These are phyloP conservation scores for Ctena decussata DNA, from an alignment of 2,888 invertebrate genomes.

Conservation along the genomic window DNA sequence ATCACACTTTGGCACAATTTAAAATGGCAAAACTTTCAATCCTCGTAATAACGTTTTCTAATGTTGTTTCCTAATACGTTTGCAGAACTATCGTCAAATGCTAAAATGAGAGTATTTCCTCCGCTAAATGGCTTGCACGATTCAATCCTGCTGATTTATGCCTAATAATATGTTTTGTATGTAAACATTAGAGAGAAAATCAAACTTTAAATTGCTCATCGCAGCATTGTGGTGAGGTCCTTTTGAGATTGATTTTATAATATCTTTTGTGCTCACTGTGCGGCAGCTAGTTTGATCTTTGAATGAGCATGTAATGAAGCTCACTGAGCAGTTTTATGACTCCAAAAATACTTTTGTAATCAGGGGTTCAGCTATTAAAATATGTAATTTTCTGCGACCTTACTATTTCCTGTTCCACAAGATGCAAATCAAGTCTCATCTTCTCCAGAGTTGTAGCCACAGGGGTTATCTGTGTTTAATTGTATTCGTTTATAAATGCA, in stretches of 20 bases:
- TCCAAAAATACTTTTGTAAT: no score
- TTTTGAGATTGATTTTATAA: neutral
- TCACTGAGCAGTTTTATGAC: no score
- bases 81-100: neutral
- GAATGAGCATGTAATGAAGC: neutral
- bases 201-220: slow-evolving; percentile 14
- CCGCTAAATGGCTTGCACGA: neutral
- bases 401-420: no score
- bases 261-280: neutral
- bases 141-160: slow-evolving; percentile 4
- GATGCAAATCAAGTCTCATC: no score
- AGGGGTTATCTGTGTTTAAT: no score
- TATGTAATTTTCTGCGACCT: no score
- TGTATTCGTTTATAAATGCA: no score
- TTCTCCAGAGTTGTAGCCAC: no score
- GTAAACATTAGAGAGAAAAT: slow-evolving; percentile 13
- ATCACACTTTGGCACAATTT: neutral
- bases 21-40: neutral
- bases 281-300: neutral
- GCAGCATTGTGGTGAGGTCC: neutral
- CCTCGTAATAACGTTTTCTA: neutral
- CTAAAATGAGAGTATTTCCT: neutral
- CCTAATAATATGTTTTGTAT: neutral
- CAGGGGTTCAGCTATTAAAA: no score
- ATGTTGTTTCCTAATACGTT: neutral